Percentiles rank a stretch among this genome's conserved stretches.
These are phyloP conservation scores for Drosophila ananassae DNA, from an alignment of 1,140 invertebrate species.

Conservation along the genomic window DNA sequence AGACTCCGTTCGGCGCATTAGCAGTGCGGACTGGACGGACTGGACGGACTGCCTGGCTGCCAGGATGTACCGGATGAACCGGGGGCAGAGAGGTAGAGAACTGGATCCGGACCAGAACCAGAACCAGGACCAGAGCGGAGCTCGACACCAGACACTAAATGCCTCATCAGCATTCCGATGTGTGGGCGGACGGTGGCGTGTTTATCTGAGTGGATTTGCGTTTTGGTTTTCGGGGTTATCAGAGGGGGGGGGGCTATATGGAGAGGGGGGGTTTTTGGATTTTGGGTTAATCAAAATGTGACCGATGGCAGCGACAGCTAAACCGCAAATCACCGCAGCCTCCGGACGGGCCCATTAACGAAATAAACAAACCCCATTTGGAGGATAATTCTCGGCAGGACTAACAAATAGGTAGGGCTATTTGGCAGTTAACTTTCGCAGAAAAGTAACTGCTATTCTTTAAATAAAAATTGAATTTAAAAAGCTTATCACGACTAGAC, in stretches of 20 bases:
- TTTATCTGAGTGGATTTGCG: conserved; percentile 41
- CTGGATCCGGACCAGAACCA: not conserved
- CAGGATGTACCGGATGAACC: not conserved
- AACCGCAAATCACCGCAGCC: conserved; percentile 31
- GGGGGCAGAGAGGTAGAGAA: not conserved
- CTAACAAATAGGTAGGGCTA: too few relatives aligned
- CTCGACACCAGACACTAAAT: conserved; percentile 30
- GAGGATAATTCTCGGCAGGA: not conserved
- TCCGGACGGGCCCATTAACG: conserved; percentile 14
- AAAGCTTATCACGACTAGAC: conserved; percentile 18
- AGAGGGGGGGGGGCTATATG: not conserved
- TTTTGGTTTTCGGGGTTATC: conserved; percentile 1
- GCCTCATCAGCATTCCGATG: conserved; percentile 43
- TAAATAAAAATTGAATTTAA: conserved; percentile 4
- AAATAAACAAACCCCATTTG: conserved; percentile 1
- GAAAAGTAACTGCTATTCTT: not conserved
- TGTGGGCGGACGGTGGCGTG: conserved; percentile 4
- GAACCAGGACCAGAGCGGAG: not conserved
- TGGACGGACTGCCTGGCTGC: not conserved
- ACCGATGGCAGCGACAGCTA: conserved; percentile 21
- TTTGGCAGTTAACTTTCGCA: not conserved
- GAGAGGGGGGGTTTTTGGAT: not conserved
- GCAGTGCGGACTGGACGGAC: conserved; percentile 13
- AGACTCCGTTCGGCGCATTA: conserved; percentile 24
- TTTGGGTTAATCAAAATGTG: conserved; percentile 40